phyloP scores from a whole-genome alignment of 2,797 vertebrate genomes.

The Danio tinwini region DNA sequence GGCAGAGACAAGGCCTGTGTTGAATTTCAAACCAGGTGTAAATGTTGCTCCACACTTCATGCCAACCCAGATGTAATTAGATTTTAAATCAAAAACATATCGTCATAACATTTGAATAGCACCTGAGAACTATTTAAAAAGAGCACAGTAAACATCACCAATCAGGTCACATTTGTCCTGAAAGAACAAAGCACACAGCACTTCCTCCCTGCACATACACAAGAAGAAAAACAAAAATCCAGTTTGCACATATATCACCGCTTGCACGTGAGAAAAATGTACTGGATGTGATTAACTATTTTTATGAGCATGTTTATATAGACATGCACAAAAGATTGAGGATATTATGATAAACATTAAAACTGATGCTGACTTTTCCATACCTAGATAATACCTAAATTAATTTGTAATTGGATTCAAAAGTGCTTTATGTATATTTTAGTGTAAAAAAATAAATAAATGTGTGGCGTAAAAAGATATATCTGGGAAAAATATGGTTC shows the following conservation, averaged over 20 bases:
- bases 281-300: slow-evolving; percentile 1
- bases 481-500: not conserved
- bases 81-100: not conserved
- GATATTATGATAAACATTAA: not conserved
- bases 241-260: slow-evolving; percentile 26
- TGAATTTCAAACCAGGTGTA: not conserved
- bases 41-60: not conserved
- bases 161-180: not conserved
- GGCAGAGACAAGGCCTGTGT: too few relatives aligned
- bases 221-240: not conserved
- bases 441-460: not conserved
- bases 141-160: slow-evolving; percentile 13
- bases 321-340: slow-evolving; percentile 7
- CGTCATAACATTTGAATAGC: not conserved
- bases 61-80: not conserved
- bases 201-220: not conserved
- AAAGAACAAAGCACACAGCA: slow-evolving; percentile 38
- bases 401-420: too few relatives aligned
- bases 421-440: not conserved
- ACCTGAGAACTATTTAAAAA: slow-evolving; percentile 27
- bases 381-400: too few relatives aligned
- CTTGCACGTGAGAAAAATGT: not conserved
- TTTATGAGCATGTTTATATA: slow-evolving; percentile 8
- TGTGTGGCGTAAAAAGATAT: not conserved
- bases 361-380: not conserved